These are phyloP conservation scores for Diarsia mendica DNA, from an alignment of 2,888 invertebrate species.

Conservation along the genomic window DNA sequence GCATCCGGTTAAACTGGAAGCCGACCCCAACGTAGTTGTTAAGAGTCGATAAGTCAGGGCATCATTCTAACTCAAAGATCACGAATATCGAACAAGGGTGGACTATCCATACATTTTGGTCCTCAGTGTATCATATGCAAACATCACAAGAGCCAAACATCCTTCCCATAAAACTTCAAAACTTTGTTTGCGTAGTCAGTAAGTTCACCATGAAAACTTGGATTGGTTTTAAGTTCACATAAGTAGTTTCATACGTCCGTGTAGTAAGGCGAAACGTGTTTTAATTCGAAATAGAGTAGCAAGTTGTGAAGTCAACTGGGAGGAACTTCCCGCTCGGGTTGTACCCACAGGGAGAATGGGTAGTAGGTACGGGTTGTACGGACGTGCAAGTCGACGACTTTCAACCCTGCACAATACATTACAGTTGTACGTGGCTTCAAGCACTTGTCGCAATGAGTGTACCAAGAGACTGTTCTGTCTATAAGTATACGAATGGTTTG, in stretches of 20 bases:
- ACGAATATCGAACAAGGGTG: neutral
- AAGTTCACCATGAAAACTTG: neutral
- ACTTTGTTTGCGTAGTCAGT: neutral
- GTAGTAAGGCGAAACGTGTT: constrained; percentile 27
- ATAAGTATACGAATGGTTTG: neutral
- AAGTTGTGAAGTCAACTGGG: constrained; percentile 53
- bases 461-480: constrained; percentile 4
- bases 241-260: constrained; percentile 22
- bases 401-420: constrained; percentile 54
- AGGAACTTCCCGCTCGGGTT: constrained; percentile 25
- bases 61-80: no score
- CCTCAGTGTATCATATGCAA: neutral
- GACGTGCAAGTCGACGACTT: constrained; percentile 49
- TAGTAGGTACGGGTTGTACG: constrained; percentile 17
- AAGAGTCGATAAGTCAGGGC: no score
- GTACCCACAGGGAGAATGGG: constrained; percentile 15
- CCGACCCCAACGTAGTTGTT: no score
- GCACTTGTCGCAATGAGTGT: constrained; percentile 24
- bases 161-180: neutral
- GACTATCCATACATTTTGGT: neutral
- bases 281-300: constrained; percentile 50
- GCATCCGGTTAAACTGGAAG: no score
- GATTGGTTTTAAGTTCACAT: constrained; percentile 28
- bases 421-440: constrained; percentile 45
- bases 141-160: neutral